Conservation (phyloP, 2,888 invertebrate species). For the Hydropsyche betteni region DNA sequence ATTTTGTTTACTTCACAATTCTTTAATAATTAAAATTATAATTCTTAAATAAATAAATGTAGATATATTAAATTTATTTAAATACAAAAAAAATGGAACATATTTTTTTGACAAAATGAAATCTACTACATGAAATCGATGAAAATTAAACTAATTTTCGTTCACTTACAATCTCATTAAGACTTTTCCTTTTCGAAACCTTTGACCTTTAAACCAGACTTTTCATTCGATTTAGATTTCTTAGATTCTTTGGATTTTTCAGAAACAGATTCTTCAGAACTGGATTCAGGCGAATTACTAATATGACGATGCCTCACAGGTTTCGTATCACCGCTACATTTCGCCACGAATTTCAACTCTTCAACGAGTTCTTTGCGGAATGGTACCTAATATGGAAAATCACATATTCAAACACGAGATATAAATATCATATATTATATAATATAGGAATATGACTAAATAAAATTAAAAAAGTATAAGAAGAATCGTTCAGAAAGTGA, state of each 20-base stretch:
- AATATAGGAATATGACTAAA: background rate
- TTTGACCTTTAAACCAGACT: background rate
- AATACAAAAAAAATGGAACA: too few species aligned
- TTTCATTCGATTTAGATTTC: background rate
- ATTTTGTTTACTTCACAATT: too few species aligned
- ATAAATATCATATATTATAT: background rate
- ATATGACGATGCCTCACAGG: constrained; percentile 66
- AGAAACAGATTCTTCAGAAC: constrained; percentile 49
- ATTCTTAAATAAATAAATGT: too few species aligned
- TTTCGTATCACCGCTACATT: constrained; percentile 76
- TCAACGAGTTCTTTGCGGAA: constrained; percentile 72
- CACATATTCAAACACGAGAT: background rate
- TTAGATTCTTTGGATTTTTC: constrained; percentile 40
- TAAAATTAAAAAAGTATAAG: background rate
- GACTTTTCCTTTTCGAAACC: background rate
- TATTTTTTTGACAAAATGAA: too few species aligned
- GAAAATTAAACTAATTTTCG: background rate
- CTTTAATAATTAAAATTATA: too few species aligned
- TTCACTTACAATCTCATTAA: background rate
- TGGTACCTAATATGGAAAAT: constrained; percentile 62
- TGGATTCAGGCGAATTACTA: constrained; percentile 52
- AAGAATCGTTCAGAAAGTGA: background rate
- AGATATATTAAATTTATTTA: too few species aligned
- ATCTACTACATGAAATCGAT: too few species aligned
- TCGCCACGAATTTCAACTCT: constrained; percentile 77